phyloP scores from a whole-genome alignment of 2,888 invertebrate species.

The Eumacrocentrus americanus region DNA sequence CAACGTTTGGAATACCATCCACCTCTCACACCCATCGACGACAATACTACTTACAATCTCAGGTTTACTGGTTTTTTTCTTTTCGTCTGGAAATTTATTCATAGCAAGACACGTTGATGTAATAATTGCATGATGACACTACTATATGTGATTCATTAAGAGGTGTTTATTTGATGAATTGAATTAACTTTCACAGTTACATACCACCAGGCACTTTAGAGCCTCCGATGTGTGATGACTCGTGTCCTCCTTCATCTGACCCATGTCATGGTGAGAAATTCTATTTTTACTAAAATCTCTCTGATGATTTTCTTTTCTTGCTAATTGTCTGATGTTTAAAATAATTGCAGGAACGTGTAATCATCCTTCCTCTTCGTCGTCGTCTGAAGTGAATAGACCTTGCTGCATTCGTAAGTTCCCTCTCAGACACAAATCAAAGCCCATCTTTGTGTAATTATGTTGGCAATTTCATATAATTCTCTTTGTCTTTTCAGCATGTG shows the following conservation, averaged over 20 bases:
- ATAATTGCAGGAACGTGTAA: conserved; percentile 16
- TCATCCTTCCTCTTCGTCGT: neutral
- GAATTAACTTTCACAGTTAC: conserved; percentile 42
- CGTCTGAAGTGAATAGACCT: too few relatives aligned
- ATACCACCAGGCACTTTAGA: conserved; percentile 50
- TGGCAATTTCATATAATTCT: neutral
- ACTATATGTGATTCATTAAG: too few relatives aligned
- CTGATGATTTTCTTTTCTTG: conserved; percentile 6
- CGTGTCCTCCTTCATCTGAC: conserved; percentile 33
- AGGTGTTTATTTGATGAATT: conserved; percentile 13
- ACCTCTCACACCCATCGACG: conserved; percentile 62
- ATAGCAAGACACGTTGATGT: too few relatives aligned
- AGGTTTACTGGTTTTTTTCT: conserved; percentile 62
- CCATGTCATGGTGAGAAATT: conserved; percentile 31
- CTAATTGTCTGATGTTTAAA: conserved; percentile 9
- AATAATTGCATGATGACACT: too few relatives aligned
- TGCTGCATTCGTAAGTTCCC: neutral
- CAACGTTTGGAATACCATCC: conserved; percentile 56
- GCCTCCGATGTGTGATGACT: conserved; percentile 35
- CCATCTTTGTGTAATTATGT: neutral
- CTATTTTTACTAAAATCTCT: neutral
- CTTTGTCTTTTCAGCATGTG: neutral
- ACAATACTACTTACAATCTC: conserved; percentile 68
- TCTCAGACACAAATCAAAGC: neutral
- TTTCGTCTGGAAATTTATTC: too few relatives aligned